A percentile compares a stretch with the other conserved stretches of the same genome.
Evolutionary conservation across 2,797 vertebrate genomes (phyloP).

Genomic region (Kryptolebias ocellatus): DNA sequence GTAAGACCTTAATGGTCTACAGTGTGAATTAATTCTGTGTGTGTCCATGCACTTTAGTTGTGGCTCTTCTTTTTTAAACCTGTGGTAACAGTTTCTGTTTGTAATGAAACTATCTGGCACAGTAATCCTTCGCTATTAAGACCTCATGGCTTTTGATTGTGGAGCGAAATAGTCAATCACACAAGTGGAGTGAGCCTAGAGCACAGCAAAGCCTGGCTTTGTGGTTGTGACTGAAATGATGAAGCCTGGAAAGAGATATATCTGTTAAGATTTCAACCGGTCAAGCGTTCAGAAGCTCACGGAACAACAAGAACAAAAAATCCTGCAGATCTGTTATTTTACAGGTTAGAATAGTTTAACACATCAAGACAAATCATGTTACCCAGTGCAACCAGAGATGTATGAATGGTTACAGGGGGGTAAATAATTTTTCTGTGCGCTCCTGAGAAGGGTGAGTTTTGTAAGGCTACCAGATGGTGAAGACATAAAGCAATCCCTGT

Average conservation of each 20-base stretch:
- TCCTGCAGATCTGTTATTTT: slow-evolving; percentile 21
- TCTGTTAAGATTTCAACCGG: slow-evolving; percentile 54
- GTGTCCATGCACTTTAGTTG: slow-evolving; percentile 11
- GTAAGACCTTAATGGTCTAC: neutral
- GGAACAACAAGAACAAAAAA: slow-evolving; percentile 15
- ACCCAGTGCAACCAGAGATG: slow-evolving; percentile 17
- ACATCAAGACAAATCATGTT: slow-evolving; percentile 23
- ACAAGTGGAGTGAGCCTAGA: slow-evolving; percentile 57
- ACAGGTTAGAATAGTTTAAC: slow-evolving; percentile 27
- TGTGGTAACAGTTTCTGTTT: slow-evolving; percentile 53
- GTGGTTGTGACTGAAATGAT: slow-evolving; percentile 57
- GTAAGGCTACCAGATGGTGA: slow-evolving; percentile 27
- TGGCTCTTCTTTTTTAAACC: slow-evolving; percentile 16
- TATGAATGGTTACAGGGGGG: neutral
- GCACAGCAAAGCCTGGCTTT: slow-evolving; percentile 67
- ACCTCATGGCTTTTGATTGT: slow-evolving; percentile 69
- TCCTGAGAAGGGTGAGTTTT: slow-evolving; percentile 2
- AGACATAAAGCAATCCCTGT: slow-evolving; percentile 20
- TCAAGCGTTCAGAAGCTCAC: slow-evolving; percentile 33
- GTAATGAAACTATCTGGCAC: slow-evolving; percentile 72
- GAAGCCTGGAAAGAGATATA: slow-evolving; percentile 52
- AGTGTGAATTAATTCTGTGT: slow-evolving; percentile 22
- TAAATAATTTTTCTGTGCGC: neutral
- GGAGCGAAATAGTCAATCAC: slow-evolving; percentile 73
- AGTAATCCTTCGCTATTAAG: slow-evolving; percentile 71